Evolutionary conservation across 2,113 vertebrate species (phyloP).

Genomic region (Thunnus maccoyii): DNA sequence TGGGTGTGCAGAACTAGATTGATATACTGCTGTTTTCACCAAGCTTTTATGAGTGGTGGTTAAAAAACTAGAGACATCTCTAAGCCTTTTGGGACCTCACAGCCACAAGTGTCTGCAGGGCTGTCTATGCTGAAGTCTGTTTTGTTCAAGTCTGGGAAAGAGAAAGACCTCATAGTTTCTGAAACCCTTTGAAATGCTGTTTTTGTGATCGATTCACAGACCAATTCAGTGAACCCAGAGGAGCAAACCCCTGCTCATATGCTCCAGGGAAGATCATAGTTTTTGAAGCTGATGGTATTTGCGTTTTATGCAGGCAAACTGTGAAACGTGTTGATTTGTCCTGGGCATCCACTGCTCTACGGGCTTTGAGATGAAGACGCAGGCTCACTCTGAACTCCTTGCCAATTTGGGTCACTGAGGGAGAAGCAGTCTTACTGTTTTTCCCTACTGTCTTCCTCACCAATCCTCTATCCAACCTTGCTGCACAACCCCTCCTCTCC

Average conservation of each 20-base stretch:
- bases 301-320: constrained; percentile 71
- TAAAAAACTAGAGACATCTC: constrained; percentile 67
- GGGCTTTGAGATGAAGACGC: constrained; percentile 73
- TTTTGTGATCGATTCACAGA: constrained; percentile 77
- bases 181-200: constrained; percentile 76
- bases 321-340: constrained; percentile 74
- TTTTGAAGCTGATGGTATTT: constrained; percentile 75
- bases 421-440: constrained; percentile 48
- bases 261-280: constrained; percentile 69
- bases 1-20: constrained; percentile 34
- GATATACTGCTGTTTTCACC: constrained; percentile 59
- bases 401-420: constrained; percentile 72
- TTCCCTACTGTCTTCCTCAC: constrained; percentile 7
- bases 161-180: constrained; percentile 69
- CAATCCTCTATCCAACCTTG: not conserved
- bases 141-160: constrained; percentile 66
- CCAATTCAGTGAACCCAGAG: constrained; percentile 69
- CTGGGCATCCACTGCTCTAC: constrained; percentile 73
- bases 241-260: constrained; percentile 65
- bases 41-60: constrained; percentile 50
- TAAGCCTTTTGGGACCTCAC: constrained; percentile 61
- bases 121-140: constrained; percentile 71
- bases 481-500: not conserved
- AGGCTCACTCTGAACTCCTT: constrained; percentile 72
- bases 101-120: constrained; percentile 78